These are phyloP conservation scores for Tursiops truncatus DNA, from an alignment of 2,113 vertebrate genomes.

Conservation along the genomic window DNA sequence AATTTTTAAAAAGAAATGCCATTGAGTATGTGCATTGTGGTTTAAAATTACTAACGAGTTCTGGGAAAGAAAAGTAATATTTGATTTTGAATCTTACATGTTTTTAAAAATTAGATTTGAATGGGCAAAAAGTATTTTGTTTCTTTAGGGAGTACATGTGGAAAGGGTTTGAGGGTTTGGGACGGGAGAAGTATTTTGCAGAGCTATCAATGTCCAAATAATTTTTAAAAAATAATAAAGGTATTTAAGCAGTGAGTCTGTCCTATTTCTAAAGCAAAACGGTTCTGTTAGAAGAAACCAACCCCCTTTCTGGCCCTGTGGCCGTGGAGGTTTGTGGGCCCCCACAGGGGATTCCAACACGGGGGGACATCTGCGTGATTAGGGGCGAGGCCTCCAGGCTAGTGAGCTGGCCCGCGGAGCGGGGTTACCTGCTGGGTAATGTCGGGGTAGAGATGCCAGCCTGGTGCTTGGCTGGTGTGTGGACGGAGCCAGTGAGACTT, in stretches of 20 bases:
- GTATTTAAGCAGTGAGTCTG: slow-evolving; percentile 77
- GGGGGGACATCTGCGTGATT: too few relatives aligned
- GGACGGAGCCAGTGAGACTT: background rate
- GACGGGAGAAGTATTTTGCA: slow-evolving; percentile 76
- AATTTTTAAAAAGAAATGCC: slow-evolving; percentile 74
- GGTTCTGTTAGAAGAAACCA: rapidly evolving
- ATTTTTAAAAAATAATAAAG: slow-evolving; percentile 84
- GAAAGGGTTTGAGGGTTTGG: slow-evolving; percentile 65
- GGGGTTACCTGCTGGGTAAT: too few relatives aligned
- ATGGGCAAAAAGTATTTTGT: slow-evolving; percentile 69
- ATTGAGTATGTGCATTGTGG: slow-evolving; percentile 67
- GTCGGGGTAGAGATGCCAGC: too few relatives aligned
- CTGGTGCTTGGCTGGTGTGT: background rate
- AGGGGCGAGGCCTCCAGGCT: too few relatives aligned
- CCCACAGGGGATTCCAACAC: too few relatives aligned
- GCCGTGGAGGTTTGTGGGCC: too few relatives aligned
- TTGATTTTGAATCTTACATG: slow-evolving; percentile 69
- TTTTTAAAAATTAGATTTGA: slow-evolving; percentile 76
- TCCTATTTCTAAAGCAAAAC: slow-evolving; percentile 52
- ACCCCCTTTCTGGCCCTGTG: background rate
- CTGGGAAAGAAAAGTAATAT: slow-evolving; percentile 54
- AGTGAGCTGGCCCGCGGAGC: too few relatives aligned
- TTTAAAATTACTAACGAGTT: slow-evolving; percentile 67
- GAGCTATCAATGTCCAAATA: slow-evolving; percentile 83
- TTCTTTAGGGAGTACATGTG: slow-evolving; percentile 61